phyloP scores from a whole-genome alignment of 2,113 vertebrate species.

The Aptenodytes forsteri region DNA sequence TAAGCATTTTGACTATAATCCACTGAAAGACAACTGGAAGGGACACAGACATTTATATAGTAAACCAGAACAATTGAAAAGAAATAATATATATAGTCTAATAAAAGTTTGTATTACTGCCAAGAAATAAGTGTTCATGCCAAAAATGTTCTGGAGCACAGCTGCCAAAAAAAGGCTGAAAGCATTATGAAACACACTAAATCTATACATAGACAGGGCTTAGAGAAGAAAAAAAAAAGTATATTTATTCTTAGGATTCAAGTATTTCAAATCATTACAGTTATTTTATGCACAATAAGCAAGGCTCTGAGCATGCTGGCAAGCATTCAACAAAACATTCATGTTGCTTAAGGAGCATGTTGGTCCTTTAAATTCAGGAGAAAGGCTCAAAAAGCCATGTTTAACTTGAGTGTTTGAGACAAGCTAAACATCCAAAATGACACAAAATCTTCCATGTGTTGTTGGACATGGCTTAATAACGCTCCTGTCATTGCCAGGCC shows the following conservation, averaged over 20 bases:
- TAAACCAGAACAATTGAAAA: constrained; percentile 25
- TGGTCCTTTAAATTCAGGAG: not conserved
- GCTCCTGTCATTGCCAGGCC: not conserved
- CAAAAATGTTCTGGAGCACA: constrained; percentile 8
- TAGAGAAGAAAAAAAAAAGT: not conserved
- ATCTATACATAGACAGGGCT: not conserved
- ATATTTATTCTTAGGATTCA: constrained; percentile 21
- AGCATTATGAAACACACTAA: constrained; percentile 40
- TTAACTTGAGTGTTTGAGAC: not conserved
- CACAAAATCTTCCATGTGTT: not conserved
- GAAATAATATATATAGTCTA: not conserved
- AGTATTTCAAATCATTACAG: not conserved
- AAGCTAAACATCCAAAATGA: not conserved
- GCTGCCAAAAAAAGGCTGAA: not conserved
- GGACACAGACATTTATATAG: not conserved
- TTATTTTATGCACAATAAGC: constrained; percentile 1
- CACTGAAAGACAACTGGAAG: not conserved
- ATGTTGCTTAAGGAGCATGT: not conserved
- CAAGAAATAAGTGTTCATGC: constrained; percentile 2
- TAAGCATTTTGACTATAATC: not conserved
- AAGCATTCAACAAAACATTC: not conserved
- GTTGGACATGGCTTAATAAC: not conserved
- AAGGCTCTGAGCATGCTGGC: not conserved
- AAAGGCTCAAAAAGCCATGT: not conserved
- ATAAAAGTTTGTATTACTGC: constrained; percentile 23